Percentiles rank a stretch among this genome's conserved stretches.
These are phyloP conservation scores for Dynastes grantii DNA, from an alignment of 2,888 invertebrate species.

Conservation along the genomic window DNA sequence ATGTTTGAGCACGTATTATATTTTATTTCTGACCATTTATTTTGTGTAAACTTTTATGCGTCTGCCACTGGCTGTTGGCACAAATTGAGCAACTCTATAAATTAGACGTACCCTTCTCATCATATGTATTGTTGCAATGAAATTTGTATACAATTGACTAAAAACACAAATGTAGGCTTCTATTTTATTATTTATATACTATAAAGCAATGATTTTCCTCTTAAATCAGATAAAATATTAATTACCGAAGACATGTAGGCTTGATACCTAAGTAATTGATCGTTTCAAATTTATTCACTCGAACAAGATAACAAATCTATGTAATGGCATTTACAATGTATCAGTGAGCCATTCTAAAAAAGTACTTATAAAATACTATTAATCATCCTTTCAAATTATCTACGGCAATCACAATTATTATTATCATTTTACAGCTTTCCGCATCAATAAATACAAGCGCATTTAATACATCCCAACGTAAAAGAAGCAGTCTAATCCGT, in stretches of 20 bases:
- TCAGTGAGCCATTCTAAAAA: background rate
- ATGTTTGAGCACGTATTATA: too few species aligned
- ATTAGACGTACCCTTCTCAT: too few species aligned
- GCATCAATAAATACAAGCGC: constrained; percentile 25
- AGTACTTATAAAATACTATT: constrained; percentile 2
- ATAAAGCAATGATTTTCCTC: background rate
- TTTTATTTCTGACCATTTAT: too few species aligned
- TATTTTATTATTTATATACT: too few species aligned
- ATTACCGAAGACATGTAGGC: background rate
- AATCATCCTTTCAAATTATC: constrained; percentile 43
- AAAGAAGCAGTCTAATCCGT: constrained; percentile 36
- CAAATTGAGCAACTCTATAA: too few species aligned
- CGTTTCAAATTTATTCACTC: background rate
- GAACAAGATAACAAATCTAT: constrained; percentile 4
- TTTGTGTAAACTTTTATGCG: too few species aligned
- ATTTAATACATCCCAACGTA: constrained; percentile 28
- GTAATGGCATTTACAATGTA: constrained; percentile 4
- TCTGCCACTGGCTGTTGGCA: too few species aligned
- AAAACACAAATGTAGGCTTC: too few species aligned
- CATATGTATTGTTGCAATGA: too few species aligned
- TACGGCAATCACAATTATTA: constrained; percentile 28
- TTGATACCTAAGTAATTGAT: background rate
- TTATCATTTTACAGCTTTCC: constrained; percentile 39
- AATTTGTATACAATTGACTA: too few species aligned
- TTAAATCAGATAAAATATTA: constrained; percentile 15